phyloP scores from a whole-genome alignment of 2,113 vertebrate species.

The Hoplias malabaricus region DNA sequence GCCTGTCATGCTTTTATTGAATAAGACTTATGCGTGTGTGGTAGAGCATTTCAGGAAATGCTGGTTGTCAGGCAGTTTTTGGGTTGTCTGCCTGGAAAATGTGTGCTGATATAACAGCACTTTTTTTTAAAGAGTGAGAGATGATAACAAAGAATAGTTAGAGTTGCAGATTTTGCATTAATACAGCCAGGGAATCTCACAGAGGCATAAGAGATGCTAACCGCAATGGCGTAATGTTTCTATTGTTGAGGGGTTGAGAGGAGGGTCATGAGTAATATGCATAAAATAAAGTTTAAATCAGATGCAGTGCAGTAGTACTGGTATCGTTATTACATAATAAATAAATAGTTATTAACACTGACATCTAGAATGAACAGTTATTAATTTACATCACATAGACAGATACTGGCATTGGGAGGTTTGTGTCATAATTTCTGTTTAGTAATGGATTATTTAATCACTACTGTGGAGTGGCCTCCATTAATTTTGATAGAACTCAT shows the following conservation, averaged over 20 bases:
- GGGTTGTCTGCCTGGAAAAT: slow-evolving; percentile 38
- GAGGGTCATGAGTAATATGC: neutral
- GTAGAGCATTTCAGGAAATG: slow-evolving; percentile 31
- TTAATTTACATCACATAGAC: too few species aligned
- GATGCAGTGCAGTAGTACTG: neutral
- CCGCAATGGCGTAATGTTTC: neutral
- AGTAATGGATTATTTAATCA: too few species aligned
- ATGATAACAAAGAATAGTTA: slow-evolving; percentile 13
- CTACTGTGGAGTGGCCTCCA: too few species aligned
- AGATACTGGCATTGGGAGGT: too few species aligned
- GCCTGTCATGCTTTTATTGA: neutral
- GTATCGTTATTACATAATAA: too few species aligned
- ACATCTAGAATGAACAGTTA: too few species aligned
- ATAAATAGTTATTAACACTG: neutral
- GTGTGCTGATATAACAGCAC: slow-evolving; percentile 42
- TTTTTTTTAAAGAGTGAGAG: slow-evolving; percentile 25
- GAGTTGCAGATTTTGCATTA: slow-evolving; percentile 35
- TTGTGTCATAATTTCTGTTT: too few species aligned
- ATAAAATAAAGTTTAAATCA: neutral
- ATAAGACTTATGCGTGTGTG: slow-evolving; percentile 5
- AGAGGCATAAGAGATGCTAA: neutral
- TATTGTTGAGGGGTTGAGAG: neutral
- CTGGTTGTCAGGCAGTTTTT: slow-evolving; percentile 33
- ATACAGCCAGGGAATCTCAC: slow-evolving; percentile 11
- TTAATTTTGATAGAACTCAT: too few species aligned